These are phyloP conservation scores for Mechanitis mazaeus DNA, from an alignment of 2,888 invertebrate genomes.

Conservation along the genomic window DNA sequence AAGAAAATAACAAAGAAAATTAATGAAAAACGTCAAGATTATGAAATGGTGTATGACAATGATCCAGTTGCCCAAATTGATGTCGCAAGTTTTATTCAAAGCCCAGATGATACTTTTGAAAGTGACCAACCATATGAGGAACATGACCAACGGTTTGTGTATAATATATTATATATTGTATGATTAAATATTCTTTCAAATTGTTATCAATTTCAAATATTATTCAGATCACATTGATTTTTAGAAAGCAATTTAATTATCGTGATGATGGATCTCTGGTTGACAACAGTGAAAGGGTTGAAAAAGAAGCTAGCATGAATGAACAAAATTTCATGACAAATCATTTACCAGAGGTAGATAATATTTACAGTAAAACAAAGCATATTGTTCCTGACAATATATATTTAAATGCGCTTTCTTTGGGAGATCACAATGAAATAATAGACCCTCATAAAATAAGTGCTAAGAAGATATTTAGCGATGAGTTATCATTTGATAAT, in stretches of 20 bases:
- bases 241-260: constrained; percentile 8
- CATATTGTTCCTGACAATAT: constrained; percentile 27
- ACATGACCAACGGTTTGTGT: constrained; percentile 24
- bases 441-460: constrained; percentile 21
- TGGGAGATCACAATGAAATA: not conserved
- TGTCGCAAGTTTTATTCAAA: constrained; percentile 48
- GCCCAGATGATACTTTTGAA: constrained; percentile 36
- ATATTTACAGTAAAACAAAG: constrained; percentile 18
- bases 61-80: constrained; percentile 44
- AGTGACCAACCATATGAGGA: constrained; percentile 27
- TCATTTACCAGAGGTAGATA: constrained; percentile 26
- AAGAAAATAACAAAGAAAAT: constrained; percentile 11
- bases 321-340: constrained; percentile 20
- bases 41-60: constrained; percentile 30
- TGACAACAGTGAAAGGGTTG: constrained; percentile 8
- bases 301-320: constrained; percentile 6
- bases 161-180: not conserved
- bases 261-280: not conserved
- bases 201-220: no score
- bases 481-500: constrained; percentile 24
- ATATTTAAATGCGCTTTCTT: constrained; percentile 13
- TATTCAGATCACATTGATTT: not conserved
- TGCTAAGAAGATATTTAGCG: constrained; percentile 14
- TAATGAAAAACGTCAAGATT: constrained; percentile 22
- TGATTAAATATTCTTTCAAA: not conserved